Percentiles rank a stretch among this genome's conserved stretches.
These are phyloP conservation scores for Hydrophis major DNA, from an alignment of 2,797 vertebrate species.

Conservation along the genomic window DNA sequence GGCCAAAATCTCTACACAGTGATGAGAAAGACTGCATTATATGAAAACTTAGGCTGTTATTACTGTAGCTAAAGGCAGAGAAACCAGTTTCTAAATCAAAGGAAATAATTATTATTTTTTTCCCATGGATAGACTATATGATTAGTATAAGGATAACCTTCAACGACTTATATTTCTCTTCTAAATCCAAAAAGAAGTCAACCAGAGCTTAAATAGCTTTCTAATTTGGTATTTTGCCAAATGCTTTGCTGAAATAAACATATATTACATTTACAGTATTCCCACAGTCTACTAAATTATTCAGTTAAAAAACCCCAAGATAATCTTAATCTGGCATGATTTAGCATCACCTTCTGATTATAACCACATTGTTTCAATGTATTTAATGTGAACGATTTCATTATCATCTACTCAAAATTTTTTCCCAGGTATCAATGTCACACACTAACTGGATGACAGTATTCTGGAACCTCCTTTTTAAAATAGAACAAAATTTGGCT, in stretches of 20 bases:
- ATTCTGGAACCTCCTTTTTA: not conserved
- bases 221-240: not conserved
- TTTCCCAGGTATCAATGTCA: not conserved
- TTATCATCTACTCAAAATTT: not conserved
- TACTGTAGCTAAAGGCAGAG: not conserved
- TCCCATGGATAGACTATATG: not conserved
- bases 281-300: not conserved
- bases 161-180: not conserved
- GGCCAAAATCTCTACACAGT: not conserved
- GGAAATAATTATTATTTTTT: not conserved
- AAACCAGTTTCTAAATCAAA: not conserved
- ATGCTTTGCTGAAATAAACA: not conserved
- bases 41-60: too few relatives aligned
- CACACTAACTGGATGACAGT: not conserved
- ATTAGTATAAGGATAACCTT: not conserved
- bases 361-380: not conserved
- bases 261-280: not conserved
- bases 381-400: not conserved
- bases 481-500: not conserved
- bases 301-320: not conserved
- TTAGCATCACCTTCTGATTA: not conserved
- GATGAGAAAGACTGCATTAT: not conserved
- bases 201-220: not conserved
- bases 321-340: not conserved
- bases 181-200: not conserved